Base-by-base conservation (phyloP, 2,888 invertebrate species). In the Andrena fulva region DNA sequence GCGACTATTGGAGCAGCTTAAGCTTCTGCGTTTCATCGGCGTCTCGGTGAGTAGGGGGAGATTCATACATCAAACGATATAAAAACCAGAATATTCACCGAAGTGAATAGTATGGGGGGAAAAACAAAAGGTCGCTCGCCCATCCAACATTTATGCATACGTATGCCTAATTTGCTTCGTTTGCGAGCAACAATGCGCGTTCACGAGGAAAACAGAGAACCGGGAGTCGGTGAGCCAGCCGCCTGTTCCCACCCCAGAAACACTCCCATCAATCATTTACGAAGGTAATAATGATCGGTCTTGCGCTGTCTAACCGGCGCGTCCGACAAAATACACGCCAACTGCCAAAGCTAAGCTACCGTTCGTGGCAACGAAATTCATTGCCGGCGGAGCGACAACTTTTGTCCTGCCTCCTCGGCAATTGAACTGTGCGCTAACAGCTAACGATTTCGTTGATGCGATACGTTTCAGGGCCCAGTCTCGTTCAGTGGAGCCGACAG, bases 401-500 rank as follows among this genome's bases (percentile, higher is more conserved):
- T 48, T 64, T 16, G 3, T 24, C 10, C 24, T 1, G 24, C 24
- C 10, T 27, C 24, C 1, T 27, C 24, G 1, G 1, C 27, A 12
- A 54, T 54, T 12, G 12, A 29, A 42, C 42, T 1, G 42, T 42
- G 0, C 16, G 0, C 7, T 6, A 27, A 1, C 7, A 33, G 6
- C 16, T 2, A 5, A n/a, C 12, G 12, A 33, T 16, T 24, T 6
- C n/a, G 52, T 12, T 27, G 56, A 31, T 20, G 0, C 2, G 2
- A 24, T 50, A 0, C 80, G 84, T 93, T 95, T 60, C 94, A 98
- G 98, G 98, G 98, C 33, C 98, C 98, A 2, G 96, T 98, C 0
- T 97, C 97, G 1, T 98, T 98, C 93, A 96, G 97, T 88, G 98
- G 98, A 3, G 97, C 98, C 0, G 98, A 98, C 94, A 96, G 98